Evolutionary conservation across 2,888 invertebrate species (phyloP), one percentile per base, ranked within the genome.

Genomic region (Parnassius smintheus): DNA sequence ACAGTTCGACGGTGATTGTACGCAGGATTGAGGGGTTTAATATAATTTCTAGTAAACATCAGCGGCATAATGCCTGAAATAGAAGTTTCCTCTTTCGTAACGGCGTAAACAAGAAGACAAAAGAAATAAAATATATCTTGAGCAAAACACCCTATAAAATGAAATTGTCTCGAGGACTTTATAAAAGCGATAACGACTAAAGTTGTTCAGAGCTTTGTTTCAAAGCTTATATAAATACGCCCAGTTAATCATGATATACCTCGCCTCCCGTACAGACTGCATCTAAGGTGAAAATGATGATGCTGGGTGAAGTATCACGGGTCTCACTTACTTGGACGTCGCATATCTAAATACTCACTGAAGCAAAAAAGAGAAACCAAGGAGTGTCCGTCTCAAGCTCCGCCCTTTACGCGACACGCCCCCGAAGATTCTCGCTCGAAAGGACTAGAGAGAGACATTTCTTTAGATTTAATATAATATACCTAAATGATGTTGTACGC

Each of bases 71-170:
- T 44, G 10, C 44, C 11, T 44, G 11, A 11, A 18, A 44, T 11
- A 44, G 2, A 11, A 44, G 35, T 49, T 50, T 41, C 10, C n/a
- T 52, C 9, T 57, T 48, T 44, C 22, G 3, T 13, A 62, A 41
- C 45, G 50, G 45, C 35, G 55, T 60, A 83, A 85, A 80, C 71
- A 82, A 78, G 76, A 70, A 87, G 80, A 87, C 85, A 85, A 86
- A 85, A 82, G 81, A 83, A 85, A 90, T 88, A 88, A 89, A 88
- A 82, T 85, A 83, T 89, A 90, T 90, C 88, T 88, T 81, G 78
- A 85, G 83, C 88, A 88, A 90, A 91, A 91, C 91, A 91, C 91
- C 91, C 90, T 82, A 91, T 91, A 91, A 91, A 91, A 87, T 74
- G 83, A 82, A 89, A 89, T 86, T 82, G 88, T 88, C 88, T 87